Evolutionary conservation across 2,888 invertebrate species (phyloP), one percentile per base, ranked within the genome.

Genomic region (Eulithis testata): DNA sequence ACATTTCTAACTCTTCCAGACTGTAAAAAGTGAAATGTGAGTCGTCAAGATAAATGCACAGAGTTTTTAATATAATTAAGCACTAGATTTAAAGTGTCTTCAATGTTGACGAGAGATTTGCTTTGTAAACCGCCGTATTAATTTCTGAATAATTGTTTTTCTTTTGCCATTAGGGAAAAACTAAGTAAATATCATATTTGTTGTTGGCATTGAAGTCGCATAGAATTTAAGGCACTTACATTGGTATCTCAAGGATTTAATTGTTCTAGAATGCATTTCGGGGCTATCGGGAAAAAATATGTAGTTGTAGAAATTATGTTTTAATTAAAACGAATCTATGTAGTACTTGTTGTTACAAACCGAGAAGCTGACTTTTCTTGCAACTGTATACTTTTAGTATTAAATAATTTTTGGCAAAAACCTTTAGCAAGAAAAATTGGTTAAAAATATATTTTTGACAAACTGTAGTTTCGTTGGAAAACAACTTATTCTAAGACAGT

Each of bases 1-100:
- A 11, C 43, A 5, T n/a, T n/a, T n/a, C n/a, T n/a, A n/a, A n/a
- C n/a, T n/a, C n/a, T n/a, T n/a, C n/a, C n/a, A n/a, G 53, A 12
- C 36, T 14, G 14, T 43, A 44, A 27, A 54, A 31, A 27, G 55
- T 55, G 27, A 44, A 11, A 4, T 44, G 31, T 51, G 44, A 59
- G 51, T 59, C 12, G 44, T 27, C 12, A 14, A 44, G 31, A 36
- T 14, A 11, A 40, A 44, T 51, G 58, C 40, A 14, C 27, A 14
- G 36, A 49, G 37, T 47, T 40, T 49, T 11, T 12, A 49, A 49
- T 14, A 40, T 76, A 74, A 68, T 78, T 52, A 59, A 11, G 61
- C 44, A 45, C 73, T 76, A 69, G 65, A 50, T 69, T 73, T 71
- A 73, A 75, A 76, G 79, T 81, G 83, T 79, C 85, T 79, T 81